phyloP scores from a whole-genome alignment of 2,797 vertebrate species.

The Catostomus latipinnis region DNA sequence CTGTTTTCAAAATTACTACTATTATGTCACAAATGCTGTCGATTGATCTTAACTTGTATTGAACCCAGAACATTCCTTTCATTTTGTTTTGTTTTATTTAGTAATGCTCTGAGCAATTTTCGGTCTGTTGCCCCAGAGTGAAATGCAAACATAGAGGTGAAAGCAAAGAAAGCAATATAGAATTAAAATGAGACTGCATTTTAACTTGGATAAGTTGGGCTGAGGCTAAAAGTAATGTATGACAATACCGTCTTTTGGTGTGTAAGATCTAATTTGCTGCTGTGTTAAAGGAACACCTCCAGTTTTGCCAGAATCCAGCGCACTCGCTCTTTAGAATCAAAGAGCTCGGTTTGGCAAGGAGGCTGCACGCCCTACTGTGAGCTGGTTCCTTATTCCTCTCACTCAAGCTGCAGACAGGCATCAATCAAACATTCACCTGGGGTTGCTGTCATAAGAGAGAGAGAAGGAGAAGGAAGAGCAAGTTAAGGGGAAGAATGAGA shows the following conservation, averaged over 20 bases:
- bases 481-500: slow-evolving; percentile 4
- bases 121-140: slow-evolving; percentile 15
- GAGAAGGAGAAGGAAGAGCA: slow-evolving; percentile 6
- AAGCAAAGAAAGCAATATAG: slow-evolving; percentile 35
- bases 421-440: slow-evolving; percentile 33
- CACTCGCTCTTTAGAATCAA: slow-evolving; percentile 27
- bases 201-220: slow-evolving; percentile 18
- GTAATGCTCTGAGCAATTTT: slow-evolving; percentile 11
- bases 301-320: slow-evolving; percentile 28
- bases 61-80: not conserved
- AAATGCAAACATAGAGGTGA: slow-evolving; percentile 2
- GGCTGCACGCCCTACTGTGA: slow-evolving; percentile 29
- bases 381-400: slow-evolving; percentile 26
- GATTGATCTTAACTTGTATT: no score
- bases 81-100: slow-evolving; percentile 15
- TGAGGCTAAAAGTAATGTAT: not conserved
- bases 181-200: slow-evolving; percentile 11
- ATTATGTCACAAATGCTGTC: no score
- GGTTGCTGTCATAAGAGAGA: slow-evolving; percentile 22
- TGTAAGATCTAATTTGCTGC: slow-evolving; percentile 42
- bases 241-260: not conserved
- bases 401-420: slow-evolving; percentile 42
- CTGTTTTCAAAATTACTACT: no score
- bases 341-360: slow-evolving; percentile 31
- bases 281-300: slow-evolving; percentile 16